Evolutionary conservation across 2,888 invertebrate genomes (phyloP).

Genomic region (Ectemnius continuus): DNA sequence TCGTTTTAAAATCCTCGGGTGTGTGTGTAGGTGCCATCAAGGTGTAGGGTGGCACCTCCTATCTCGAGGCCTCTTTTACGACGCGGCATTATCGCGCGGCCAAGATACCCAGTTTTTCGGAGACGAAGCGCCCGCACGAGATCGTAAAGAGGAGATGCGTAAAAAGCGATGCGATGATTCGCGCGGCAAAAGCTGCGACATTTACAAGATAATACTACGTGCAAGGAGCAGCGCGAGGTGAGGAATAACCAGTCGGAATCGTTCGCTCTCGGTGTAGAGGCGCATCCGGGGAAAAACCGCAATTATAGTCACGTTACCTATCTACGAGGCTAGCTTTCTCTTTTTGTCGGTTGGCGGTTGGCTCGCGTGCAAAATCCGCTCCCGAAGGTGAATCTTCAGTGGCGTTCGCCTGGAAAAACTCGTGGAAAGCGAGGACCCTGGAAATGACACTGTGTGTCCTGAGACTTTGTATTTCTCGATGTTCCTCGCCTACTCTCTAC

Average conservation of each 20-base stretch:
- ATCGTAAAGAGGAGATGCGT: conserved; percentile 36
- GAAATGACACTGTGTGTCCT: conserved; percentile 55
- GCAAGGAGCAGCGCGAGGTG: conserved; percentile 8
- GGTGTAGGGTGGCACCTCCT: too few relatives aligned
- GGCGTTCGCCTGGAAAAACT: conserved; percentile 35
- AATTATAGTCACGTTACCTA: conserved; percentile 61
- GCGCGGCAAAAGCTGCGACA: conserved; percentile 42
- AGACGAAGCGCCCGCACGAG: conserved; percentile 23
- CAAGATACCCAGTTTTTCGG: conserved; percentile 42
- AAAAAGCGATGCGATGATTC: conserved; percentile 40
- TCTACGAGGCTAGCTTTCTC: conserved; percentile 22
- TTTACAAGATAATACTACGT: conserved; percentile 65
- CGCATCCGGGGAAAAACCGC: conserved; percentile 52
- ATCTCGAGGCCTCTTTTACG: neutral
- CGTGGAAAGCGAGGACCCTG: conserved; percentile 43
- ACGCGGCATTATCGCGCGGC: conserved; percentile 16
- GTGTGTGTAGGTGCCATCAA: too few relatives aligned
- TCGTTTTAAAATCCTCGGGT: too few relatives aligned
- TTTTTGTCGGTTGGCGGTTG: conserved; percentile 24
- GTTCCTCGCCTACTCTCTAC: too few relatives aligned
- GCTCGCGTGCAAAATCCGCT: conserved; percentile 44
- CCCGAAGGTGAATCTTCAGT: conserved; percentile 32
- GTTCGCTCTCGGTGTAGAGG: neutral
- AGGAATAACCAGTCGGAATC: too few relatives aligned
- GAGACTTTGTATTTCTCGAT: neutral